Base-by-base conservation (phyloP, 2,797 vertebrate genomes). In the Huso huso region DNA sequence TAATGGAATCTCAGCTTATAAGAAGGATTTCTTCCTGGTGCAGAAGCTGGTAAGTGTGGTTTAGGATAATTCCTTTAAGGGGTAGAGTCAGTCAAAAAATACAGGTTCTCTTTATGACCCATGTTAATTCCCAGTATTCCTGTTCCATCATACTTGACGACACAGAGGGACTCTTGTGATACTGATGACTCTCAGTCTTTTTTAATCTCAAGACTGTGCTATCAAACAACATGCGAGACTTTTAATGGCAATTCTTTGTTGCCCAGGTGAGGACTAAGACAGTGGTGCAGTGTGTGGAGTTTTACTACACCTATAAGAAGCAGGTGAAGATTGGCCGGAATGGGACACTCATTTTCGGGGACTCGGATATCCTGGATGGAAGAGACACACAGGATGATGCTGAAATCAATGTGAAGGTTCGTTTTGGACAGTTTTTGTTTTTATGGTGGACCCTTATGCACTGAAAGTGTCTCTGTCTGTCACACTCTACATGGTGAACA, bases 11-110 rank as follows among this genome's bases (percentile, higher is more conserved):
- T 74, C 91, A 9, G 81, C 93, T 4, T 93, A 95, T 78, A 99
- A 97, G 86, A 99, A 99, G 72, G 97, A 99, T 71, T 99, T 99
- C 78, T 95, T 99, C 83, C 90, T 96, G 87, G 96, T 99, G 79
- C 96, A 98, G 85, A 99, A 96, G 77, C 86, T 97, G 90, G 97
- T 92, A 75, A 84, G 90, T 68, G 23, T 37, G 23, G 23, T 37
- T 37, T 37, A 18, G 15, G 15, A 18, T 18, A 18, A 18, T 18
- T 18, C 15, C 15, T 1, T 18, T 18, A 18, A 18, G 15, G 15
- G 15, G 15, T 18, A 18, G 1, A 18, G 1, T 18, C 15, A 1
- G 15, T 18, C 15, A 18, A 18, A 18, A 18, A 18, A 18, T 18
- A 18, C 23, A 37, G 23, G 23, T 37, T 37, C 23, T 37, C 23